Conservation (phyloP, 2,888 invertebrate genomes). For the Apeira syringaria region DNA sequence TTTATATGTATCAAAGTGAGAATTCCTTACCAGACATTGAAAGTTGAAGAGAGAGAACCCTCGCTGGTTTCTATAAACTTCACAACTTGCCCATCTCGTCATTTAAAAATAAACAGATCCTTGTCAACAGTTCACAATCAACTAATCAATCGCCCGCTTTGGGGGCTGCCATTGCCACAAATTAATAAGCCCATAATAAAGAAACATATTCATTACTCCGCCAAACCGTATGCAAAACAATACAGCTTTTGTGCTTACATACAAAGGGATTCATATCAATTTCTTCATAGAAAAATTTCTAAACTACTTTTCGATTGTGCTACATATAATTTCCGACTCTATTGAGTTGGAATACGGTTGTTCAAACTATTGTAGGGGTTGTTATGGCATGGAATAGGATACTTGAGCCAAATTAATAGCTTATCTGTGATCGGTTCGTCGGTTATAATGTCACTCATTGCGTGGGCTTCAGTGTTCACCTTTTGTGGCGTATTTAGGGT, state of each 20-base stretch:
- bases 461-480: conserved; percentile 57
- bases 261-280: conserved; percentile 70
- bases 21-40: too few relatives aligned
- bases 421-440: conserved; percentile 72
- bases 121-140: not conserved
- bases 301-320: not conserved
- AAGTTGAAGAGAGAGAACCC: too few relatives aligned
- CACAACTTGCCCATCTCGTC: too few relatives aligned
- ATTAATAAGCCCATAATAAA: conserved; percentile 46
- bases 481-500: conserved; percentile 53
- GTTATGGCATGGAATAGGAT: conserved; percentile 63
- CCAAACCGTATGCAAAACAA: conserved; percentile 62
- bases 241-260: conserved; percentile 55
- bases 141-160: conserved; percentile 3
- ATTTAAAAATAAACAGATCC: too few relatives aligned
- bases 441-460: conserved; percentile 77
- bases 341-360: conserved; percentile 15
- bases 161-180: conserved; percentile 9
- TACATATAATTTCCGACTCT: conserved; percentile 15
- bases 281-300: conserved; percentile 47
- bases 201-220: conserved; percentile 50
- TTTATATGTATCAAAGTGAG: too few relatives aligned
- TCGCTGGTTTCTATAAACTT: too few relatives aligned
- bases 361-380: conserved; percentile 29
- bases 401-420: conserved; percentile 79